phyloP scores from a whole-genome alignment of 2,113 vertebrate species.

The Gymnorhina tibicen region DNA sequence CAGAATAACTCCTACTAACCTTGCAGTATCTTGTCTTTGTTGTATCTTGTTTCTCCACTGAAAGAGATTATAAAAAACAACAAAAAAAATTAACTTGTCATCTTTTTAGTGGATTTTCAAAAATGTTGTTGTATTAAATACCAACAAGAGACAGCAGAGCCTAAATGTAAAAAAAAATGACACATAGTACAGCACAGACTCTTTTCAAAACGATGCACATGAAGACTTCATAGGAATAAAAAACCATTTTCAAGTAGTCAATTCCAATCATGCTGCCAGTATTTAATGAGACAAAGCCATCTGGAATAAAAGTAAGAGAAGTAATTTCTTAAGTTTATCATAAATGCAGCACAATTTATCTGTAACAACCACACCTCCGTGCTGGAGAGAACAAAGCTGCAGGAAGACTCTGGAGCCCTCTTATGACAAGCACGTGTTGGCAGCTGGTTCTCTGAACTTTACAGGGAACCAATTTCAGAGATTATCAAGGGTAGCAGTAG shows the following conservation, averaged over 20 bases:
- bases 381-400: background rate
- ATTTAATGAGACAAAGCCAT: background rate
- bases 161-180: background rate
- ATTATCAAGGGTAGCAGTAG: background rate
- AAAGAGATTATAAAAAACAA: constrained; percentile 22
- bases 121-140: background rate
- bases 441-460: background rate
- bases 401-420: background rate
- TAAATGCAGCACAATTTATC: background rate
- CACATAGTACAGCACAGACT: background rate
- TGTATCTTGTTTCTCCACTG: constrained; percentile 93
- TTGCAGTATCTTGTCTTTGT: constrained; percentile 93
- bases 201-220: background rate
- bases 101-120: background rate
- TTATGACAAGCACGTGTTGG: background rate
- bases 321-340: background rate
- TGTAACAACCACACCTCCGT: background rate
- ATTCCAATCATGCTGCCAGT: background rate
- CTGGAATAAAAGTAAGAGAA: background rate
- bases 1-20: constrained; percentile 71
- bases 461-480: background rate
- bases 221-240: background rate
- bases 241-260: background rate
- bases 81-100: background rate
- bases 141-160: background rate